phyloP scores from a whole-genome alignment of 1,140 invertebrate genomes.

The Metaphire vulgaris region DNA sequence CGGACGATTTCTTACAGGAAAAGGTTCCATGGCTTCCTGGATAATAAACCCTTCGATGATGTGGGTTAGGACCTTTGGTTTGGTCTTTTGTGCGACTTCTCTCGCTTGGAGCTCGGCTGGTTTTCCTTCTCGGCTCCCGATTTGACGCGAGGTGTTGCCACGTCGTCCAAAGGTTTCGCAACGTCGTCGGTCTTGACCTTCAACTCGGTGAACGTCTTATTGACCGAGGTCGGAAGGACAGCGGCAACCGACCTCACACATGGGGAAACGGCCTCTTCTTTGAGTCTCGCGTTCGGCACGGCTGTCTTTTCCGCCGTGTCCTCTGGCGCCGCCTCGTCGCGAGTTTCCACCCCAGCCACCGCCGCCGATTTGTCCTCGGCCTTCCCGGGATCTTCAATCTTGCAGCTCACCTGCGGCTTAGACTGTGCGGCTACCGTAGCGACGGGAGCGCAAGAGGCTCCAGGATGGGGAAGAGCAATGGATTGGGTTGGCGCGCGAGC shows the following conservation, averaged over 20 bases:
- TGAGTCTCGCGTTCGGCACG: neutral
- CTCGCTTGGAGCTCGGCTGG: neutral
- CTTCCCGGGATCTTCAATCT: neutral
- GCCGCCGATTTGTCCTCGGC: neutral
- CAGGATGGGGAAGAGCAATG: neutral
- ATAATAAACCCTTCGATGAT: slow-evolving; percentile 95
- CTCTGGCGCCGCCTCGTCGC: neutral
- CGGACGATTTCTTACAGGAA: slow-evolving; percentile 64
- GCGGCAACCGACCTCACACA: neutral
- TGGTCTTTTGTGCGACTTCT: slow-evolving; percentile 44
- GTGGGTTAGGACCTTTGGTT: slow-evolving; percentile 90
- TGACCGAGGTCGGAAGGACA: neutral
- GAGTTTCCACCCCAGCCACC: no score
- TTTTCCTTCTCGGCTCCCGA: neutral
- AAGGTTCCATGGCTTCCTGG: slow-evolving; percentile 71
- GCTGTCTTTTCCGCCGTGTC: neutral
- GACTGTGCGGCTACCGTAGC: neutral
- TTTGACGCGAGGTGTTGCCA: neutral
- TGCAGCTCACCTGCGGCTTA: neutral
- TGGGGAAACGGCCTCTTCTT: neutral
- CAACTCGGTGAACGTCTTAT: neutral
- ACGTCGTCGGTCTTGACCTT: neutral
- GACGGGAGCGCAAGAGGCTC: neutral
- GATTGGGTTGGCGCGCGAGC: neutral
- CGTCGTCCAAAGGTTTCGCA: neutral